phyloP scores from a whole-genome alignment of 2,888 invertebrate species.

The Andrena hattorfiana region DNA sequence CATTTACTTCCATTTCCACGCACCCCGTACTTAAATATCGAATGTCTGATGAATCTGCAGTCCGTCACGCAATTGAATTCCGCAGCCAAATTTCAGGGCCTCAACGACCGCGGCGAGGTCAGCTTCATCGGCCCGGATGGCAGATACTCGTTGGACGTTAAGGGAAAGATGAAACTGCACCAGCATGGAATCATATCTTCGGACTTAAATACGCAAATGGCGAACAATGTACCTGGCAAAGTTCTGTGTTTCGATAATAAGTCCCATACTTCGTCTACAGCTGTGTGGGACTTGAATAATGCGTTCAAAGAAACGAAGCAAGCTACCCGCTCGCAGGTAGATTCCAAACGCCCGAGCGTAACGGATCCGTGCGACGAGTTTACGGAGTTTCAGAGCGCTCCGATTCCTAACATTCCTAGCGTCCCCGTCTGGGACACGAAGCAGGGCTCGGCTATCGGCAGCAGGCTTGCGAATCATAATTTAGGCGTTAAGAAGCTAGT shows the following conservation, averaged over 20 bases:
- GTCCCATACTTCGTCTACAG: conserved; percentile 32
- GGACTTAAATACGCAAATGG: conserved; percentile 40
- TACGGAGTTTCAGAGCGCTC: conserved; percentile 86
- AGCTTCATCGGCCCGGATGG: conserved; percentile 61
- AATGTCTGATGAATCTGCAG: conserved; percentile 66
- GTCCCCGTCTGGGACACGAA: conserved; percentile 80
- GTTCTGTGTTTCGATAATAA: conserved; percentile 46
- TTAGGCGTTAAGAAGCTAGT: conserved; percentile 82
- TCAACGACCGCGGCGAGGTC: conserved; percentile 66
- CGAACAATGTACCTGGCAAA: conserved; percentile 54
- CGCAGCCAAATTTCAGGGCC: conserved; percentile 47
- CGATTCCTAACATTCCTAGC: conserved; percentile 68
- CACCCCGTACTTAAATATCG: conserved; percentile 83
- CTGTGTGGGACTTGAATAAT: conserved; percentile 51
- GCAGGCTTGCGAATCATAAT: conserved; percentile 85
- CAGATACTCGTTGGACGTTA: conserved; percentile 56
- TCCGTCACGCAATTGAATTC: conserved; percentile 49
- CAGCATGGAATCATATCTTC: conserved; percentile 34
- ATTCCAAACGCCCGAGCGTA: conserved; percentile 28
- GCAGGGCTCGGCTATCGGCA: conserved; percentile 84
- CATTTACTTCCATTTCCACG: conserved; percentile 81
- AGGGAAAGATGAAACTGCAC: conserved; percentile 53
- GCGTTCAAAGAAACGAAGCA: conserved; percentile 51
- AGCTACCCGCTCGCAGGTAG: conserved; percentile 38
- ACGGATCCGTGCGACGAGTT: conserved; percentile 83